Conservation (phyloP, 2,888 invertebrate species). For the Clistopyga incitator region DNA sequence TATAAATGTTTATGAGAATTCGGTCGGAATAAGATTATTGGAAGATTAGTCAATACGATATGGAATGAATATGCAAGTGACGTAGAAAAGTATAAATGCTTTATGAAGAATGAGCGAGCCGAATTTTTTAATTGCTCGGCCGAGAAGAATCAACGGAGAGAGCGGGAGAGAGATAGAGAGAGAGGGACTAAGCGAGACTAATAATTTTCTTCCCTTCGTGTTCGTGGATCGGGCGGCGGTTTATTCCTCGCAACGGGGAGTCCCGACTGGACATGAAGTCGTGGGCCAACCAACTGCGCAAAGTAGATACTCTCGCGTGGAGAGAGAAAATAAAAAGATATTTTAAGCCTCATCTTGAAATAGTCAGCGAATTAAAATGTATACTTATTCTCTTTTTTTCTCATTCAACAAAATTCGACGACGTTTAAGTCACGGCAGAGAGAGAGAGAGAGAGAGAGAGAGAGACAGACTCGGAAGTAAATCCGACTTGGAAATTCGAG, state of each 20-base stretch:
- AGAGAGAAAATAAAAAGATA: background rate
- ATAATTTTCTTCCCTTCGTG: slow-evolving; percentile 63
- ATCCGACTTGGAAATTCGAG: slow-evolving; percentile 49
- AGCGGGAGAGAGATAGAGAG: too few species aligned
- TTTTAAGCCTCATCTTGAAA: slow-evolving; percentile 1
- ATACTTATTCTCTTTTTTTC: background rate
- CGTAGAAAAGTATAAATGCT: slow-evolving; percentile 12
- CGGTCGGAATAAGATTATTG: background rate
- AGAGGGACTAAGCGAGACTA: slow-evolving; percentile 62
- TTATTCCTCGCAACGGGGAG: slow-evolving; percentile 39
- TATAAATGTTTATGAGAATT: background rate
- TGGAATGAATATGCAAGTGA: slow-evolving; percentile 2
- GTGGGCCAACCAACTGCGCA: slow-evolving; percentile 48
- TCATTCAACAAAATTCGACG: slow-evolving; percentile 11
- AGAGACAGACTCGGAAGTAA: slow-evolving; percentile 36
- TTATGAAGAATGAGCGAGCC: slow-evolving; percentile 16
- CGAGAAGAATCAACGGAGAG: slow-evolving; percentile 44
- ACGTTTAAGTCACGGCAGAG: background rate
- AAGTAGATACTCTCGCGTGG: background rate
- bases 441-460: too few species aligned
- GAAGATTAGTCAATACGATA: background rate
- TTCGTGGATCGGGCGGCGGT: slow-evolving; percentile 31
- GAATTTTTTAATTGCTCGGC: slow-evolving; percentile 48
- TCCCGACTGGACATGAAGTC: slow-evolving; percentile 58
- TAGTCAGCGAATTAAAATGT: slow-evolving; percentile 11